Conservation (phyloP, 1,140 invertebrate genomes). For the Eumaeus atala region DNA sequence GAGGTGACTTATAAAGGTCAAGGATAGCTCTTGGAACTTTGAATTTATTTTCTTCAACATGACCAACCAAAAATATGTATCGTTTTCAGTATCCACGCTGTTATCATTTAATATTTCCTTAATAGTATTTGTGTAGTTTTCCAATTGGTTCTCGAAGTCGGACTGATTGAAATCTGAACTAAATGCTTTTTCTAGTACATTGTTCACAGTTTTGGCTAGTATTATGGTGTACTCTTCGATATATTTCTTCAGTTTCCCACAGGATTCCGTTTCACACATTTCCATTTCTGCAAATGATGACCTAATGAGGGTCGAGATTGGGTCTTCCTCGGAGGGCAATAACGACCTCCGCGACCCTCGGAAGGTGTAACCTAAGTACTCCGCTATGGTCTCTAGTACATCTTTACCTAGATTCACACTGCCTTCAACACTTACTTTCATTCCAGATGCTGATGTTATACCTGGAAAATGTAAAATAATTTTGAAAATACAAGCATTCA, state of each 20-base stretch:
- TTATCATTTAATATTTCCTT: conserved; percentile 30
- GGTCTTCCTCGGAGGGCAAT: conserved; percentile 23
- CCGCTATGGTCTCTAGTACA: conserved; percentile 31
- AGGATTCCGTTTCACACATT: conserved; percentile 25
- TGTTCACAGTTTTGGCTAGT: conserved; percentile 31
- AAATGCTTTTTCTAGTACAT: conserved; percentile 26
- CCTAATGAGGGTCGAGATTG: conserved; percentile 29
- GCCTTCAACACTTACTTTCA: conserved; percentile 42
- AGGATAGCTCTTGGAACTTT: conserved; percentile 38
- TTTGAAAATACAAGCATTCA: too few species aligned
- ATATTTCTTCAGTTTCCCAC: conserved; percentile 30
- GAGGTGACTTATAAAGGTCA: conserved; percentile 18
- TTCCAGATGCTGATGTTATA: conserved; percentile 11
- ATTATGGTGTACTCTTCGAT: conserved; percentile 40
- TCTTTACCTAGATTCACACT: conserved; percentile 39
- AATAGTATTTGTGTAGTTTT: conserved; percentile 31
- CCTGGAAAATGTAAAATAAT: conserved; percentile 15
- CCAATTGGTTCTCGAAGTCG: conserved; percentile 33
- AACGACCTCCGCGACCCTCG: conserved; percentile 26
- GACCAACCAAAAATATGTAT: conserved; percentile 37
- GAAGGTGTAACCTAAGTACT: conserved; percentile 20
- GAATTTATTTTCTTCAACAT: conserved; percentile 47
- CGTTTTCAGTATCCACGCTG: conserved; percentile 16
- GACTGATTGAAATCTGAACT: conserved; percentile 18
- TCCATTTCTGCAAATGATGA: too few species aligned